Evolutionary conservation across 1,140 invertebrate genomes (phyloP), one percentile per base, ranked within the genome.

Genomic region (Chironomus tepperi): DNA sequence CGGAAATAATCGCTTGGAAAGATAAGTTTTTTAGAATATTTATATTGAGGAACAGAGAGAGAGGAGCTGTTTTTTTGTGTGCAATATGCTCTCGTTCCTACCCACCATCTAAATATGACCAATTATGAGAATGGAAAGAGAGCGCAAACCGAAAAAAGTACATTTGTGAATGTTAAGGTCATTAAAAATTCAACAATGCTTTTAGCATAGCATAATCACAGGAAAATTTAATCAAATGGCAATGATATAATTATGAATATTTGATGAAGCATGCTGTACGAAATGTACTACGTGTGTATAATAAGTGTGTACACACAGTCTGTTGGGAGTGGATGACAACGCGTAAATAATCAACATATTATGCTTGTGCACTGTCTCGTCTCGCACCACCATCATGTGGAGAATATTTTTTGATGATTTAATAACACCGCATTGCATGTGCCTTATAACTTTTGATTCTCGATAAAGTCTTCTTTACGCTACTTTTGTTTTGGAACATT

Each of bases 141-240:
- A 3, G 12, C 12, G 42, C 6, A 47, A 57, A 57, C 12, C n/a
- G 47, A 57, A 57, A 12, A 8, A 47, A 57, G 12, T 57, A 15
- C 24, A 34, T 34, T 34, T 34, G 24, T 34, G 24, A 34, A 57
- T n/a, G 47, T 9, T 12, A n/a, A 57, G n/a, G 47, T 57, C 47
- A 57, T 57, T 57, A 57, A 57, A 57, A 57, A 57, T 57, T 57
- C 47, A 57, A 57, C 47, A 57, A 57, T 57, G 47, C 47, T 57
- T 57, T 57, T 57, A 57, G n/a, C 47, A 57, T 12, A 57, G 12
- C 47, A 57, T 57, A 57, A 57, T 57, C 47, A 57, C 47, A n/a
- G 65, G 65, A 70, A 70, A 70, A 70, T 70, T 70, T 70, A 70
- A 70, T 70, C 65, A 70, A 70, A 70, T 19, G 65, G 16, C 19